Evolutionary conservation across 2,113 vertebrate species (phyloP).

Genomic region (Nyctereutes procyonoides): DNA sequence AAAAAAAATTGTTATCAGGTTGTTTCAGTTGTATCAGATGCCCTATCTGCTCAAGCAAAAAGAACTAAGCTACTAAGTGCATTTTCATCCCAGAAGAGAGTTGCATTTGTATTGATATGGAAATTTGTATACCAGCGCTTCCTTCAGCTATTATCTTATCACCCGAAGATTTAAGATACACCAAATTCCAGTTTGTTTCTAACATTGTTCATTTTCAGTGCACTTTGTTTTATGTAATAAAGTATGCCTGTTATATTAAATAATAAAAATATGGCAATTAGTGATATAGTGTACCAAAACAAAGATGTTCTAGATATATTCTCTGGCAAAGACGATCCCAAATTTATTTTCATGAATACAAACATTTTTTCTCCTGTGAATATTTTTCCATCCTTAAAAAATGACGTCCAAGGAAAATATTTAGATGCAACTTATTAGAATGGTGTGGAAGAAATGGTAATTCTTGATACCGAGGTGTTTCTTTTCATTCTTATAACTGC

Average conservation of each 20-base stretch:
- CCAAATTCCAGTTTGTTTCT: constrained; percentile 25
- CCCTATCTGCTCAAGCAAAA: constrained; percentile 31
- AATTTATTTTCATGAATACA: constrained; percentile 59
- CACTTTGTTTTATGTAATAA: constrained; percentile 71
- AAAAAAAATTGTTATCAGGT: constrained; percentile 59
- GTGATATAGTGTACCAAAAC: constrained; percentile 55
- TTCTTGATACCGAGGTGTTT: constrained; percentile 68
- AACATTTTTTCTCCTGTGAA: background rate
- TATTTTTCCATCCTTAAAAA: constrained; percentile 55
- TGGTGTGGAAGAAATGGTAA: constrained; percentile 51
- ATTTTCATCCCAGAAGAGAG: background rate
- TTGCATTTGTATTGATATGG: constrained; percentile 57
- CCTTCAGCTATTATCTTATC: constrained; percentile 52
- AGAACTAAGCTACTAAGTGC: background rate
- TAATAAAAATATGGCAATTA: constrained; percentile 60
- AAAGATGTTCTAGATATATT: constrained; percentile 53
- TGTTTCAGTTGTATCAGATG: constrained; percentile 37
- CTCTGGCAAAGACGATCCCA: constrained; percentile 54
- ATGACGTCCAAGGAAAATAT: constrained; percentile 53
- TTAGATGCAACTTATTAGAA: constrained; percentile 60
- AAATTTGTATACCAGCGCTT: constrained; percentile 33
- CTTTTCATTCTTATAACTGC: constrained; percentile 65
- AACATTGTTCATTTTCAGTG: constrained; percentile 63
- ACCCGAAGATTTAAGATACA: constrained; percentile 46
- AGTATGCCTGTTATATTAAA: constrained; percentile 71